Base-by-base conservation (phyloP, 92 coral and sea anemone genomes). In the Paragorgia papillata region DNA sequence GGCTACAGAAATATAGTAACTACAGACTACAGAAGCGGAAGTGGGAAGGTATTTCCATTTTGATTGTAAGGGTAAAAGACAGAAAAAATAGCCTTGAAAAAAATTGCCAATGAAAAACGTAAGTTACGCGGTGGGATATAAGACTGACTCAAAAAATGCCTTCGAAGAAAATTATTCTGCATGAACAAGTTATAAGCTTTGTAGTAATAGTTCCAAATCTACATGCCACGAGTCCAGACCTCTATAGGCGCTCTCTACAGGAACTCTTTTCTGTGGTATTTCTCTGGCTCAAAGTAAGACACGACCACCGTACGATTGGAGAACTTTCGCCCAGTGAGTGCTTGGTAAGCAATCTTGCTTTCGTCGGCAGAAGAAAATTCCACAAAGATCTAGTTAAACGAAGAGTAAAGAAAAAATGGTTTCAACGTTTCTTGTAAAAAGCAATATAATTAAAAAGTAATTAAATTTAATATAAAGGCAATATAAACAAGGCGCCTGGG, bases 291-390 rank as follows among this genome's bases (percentile, higher is more conserved):
- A 58, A 89, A 93, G 64, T 85, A 93, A 17, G 97, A 93, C 33
- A 96, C 91, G 61, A 90, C 96, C 3, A 90, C 97, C 44, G 90
- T 94, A 41, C 97, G 96, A 81, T 93, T 93, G 80, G 97, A 92
- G 51, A 93, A 93, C 90, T 93, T 93, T 34, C 97, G 85, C 57
- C 97, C 97, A 35, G 97, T 92, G 34, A 93, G 97, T 14, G 97
- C 77, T 18, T 86, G 86, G n/a, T 90, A 86, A n/a, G 97, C 97
- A 35, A 60, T 69, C 80, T 84, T 84, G 28, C 89, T 60, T 70
- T 90, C 97, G 2, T 87, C 92, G 7, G 88, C 50, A 17, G 97
- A 75, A 1, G 85, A 88, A 55, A 86, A 93, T 80, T 93, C 94
- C 49, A 93, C 97, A 56, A 80, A 93, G 66, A 93, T 91, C 97